Conservation (phyloP, 2,888 invertebrate species). For the Calephelis perditalis region DNA sequence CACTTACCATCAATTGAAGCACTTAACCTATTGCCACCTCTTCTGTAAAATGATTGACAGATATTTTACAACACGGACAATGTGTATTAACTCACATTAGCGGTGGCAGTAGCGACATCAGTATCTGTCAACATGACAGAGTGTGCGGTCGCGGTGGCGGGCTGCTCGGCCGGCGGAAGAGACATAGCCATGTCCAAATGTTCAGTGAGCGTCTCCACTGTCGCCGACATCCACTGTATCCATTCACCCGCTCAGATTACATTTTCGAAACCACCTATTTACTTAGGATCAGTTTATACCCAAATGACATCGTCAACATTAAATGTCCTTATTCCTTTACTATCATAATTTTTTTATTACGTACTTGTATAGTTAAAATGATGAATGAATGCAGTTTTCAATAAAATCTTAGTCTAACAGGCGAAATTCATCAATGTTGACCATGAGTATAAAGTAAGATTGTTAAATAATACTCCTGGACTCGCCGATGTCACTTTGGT, state of each 20-base stretch:
- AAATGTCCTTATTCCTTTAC: neutral
- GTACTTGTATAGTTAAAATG: no score
- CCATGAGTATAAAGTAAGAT: no score
- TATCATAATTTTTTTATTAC: no score
- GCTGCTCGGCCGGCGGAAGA: constrained; percentile 82
- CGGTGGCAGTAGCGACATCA: constrained; percentile 86
- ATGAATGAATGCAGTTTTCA: no score
- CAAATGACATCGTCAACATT: neutral
- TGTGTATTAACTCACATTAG: constrained; percentile 48
- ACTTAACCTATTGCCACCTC: no score
- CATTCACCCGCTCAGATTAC: neutral
- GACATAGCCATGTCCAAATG: constrained; percentile 93
- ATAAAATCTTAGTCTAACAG: no score
- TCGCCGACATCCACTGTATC: constrained; percentile 93
- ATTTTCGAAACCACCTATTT: neutral
- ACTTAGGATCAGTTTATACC: constrained; percentile 9
- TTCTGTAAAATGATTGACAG: no score
- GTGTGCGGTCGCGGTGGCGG: constrained; percentile 88
- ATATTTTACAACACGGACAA: no score
- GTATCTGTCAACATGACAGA: constrained; percentile 93
- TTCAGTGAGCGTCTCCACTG: constrained; percentile 95
- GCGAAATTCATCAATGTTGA: no score
- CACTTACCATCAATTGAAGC: neutral
- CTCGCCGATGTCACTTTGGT: neutral
- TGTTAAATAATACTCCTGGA: neutral